These are phyloP conservation scores for Dryobota labecula DNA, from an alignment of 2,888 invertebrate species.

Conservation along the genomic window DNA sequence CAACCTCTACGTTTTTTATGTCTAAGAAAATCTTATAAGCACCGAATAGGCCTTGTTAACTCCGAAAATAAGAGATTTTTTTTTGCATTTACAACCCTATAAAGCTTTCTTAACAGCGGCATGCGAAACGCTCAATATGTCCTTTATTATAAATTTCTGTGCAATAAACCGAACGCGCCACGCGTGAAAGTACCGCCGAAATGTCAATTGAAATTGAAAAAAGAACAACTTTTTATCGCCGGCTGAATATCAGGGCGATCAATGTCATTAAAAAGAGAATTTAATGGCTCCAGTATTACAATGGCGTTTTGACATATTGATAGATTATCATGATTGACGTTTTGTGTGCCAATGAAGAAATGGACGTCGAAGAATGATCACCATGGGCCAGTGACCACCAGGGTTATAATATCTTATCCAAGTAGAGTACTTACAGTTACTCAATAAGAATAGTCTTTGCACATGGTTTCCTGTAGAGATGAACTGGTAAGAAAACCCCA, in stretches of 20 bases:
- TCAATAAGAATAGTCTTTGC: background rate
- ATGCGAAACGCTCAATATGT: slow-evolving; percentile 70
- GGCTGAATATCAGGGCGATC: slow-evolving; percentile 54
- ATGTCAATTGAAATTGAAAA: slow-evolving; percentile 65
- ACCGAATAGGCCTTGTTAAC: background rate
- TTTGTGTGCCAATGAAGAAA: slow-evolving; percentile 31
- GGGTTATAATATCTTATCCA: background rate
- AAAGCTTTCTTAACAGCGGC: slow-evolving; percentile 73
- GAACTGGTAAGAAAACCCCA: slow-evolving; percentile 1
- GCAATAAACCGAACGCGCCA: slow-evolving; percentile 65
- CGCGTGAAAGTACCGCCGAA: slow-evolving; percentile 66
- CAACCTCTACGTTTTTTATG: background rate
- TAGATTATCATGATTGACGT: slow-evolving; percentile 39
- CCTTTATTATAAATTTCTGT: slow-evolving; percentile 72
- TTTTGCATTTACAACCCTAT: slow-evolving; percentile 58
- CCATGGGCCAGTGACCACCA: background rate
- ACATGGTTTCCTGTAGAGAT: background rate
- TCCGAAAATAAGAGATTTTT: background rate
- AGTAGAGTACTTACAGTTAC: background rate
- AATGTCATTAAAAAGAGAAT: slow-evolving; percentile 58
- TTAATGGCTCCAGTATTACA: slow-evolving; percentile 40
- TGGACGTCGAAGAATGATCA: slow-evolving; percentile 24
- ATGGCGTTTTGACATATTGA: slow-evolving; percentile 44
- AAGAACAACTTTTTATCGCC: slow-evolving; percentile 49
- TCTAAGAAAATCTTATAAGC: too few species aligned